Conservation (phyloP, 2,797 vertebrate genomes). For the Falco peregrinus region DNA sequence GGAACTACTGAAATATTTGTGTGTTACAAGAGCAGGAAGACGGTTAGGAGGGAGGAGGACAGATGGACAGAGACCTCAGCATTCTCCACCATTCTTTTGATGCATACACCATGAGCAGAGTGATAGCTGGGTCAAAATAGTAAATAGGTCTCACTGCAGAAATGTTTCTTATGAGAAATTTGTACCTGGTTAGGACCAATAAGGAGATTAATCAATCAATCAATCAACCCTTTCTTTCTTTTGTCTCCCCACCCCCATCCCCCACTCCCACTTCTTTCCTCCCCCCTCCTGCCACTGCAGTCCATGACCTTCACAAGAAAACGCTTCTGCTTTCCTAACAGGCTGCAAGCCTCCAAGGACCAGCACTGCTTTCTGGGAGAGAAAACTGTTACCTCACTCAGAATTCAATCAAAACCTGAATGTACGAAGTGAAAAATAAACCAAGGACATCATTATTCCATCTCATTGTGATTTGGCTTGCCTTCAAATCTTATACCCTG, state of each 20-base stretch:
- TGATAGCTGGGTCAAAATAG: neutral
- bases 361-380: conserved; percentile 57
- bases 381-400: conserved; percentile 63
- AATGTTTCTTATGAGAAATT: conserved; percentile 51
- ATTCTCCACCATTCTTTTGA: neutral
- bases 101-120: neutral
- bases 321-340: conserved; percentile 65
- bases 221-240: neutral
- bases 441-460: conserved; percentile 76
- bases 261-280: neutral
- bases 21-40: neutral
- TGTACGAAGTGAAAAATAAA: conserved; percentile 74
- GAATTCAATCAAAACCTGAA: conserved; percentile 75
- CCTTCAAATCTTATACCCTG: conserved; percentile 68
- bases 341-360: conserved; percentile 68
- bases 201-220: neutral
- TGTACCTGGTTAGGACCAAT: conserved; percentile 31
- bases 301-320: conserved; percentile 71
- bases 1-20: neutral
- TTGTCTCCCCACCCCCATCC: too few relatives aligned
- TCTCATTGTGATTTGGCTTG: conserved; percentile 72
- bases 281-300: neutral
- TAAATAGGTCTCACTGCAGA: conserved; percentile 27
- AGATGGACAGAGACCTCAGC: neutral
- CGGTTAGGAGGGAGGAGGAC: neutral